These are phyloP conservation scores for Aporophyla lueneburgensis DNA, from an alignment of 2,888 invertebrate genomes.

Conservation along the genomic window DNA sequence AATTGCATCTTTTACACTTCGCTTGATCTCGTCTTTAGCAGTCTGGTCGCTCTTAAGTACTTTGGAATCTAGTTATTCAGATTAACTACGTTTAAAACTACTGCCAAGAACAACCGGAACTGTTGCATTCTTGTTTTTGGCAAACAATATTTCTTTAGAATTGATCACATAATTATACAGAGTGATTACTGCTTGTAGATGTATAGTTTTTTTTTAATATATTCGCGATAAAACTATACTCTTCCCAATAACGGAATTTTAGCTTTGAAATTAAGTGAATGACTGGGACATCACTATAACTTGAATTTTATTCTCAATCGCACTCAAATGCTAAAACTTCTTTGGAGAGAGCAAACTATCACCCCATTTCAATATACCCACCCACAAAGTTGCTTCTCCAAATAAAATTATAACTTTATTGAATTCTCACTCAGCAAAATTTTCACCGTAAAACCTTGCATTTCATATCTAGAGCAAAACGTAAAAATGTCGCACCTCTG, in stretches of 20 bases:
- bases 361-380: background rate
- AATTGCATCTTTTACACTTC: conserved; percentile 52
- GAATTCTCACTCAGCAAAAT: conserved; percentile 4
- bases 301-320: background rate
- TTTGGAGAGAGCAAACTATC: background rate
- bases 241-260: background rate
- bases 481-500: conserved; percentile 17
- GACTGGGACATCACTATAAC: background rate
- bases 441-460: conserved; percentile 29
- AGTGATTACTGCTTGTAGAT: background rate
- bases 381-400: conserved; percentile 7
- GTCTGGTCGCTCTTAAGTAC: conserved; percentile 32
- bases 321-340: background rate
- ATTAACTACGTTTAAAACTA: conserved; percentile 25
- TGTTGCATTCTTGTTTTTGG: conserved; percentile 15
- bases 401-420: conserved; percentile 23
- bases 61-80: conserved; percentile 52
- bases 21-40: conserved; percentile 39
- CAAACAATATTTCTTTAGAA: background rate
- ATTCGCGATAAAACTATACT: background rate
- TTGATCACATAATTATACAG: background rate
- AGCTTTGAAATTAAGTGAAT: background rate
- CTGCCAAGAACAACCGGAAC: background rate
- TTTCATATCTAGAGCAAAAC: conserved; percentile 31
- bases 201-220: background rate